Percentiles rank a stretch among this genome's conserved stretches.
Conservation (phyloP, 2,113 vertebrate species). For the Caloenas nicobarica region DNA sequence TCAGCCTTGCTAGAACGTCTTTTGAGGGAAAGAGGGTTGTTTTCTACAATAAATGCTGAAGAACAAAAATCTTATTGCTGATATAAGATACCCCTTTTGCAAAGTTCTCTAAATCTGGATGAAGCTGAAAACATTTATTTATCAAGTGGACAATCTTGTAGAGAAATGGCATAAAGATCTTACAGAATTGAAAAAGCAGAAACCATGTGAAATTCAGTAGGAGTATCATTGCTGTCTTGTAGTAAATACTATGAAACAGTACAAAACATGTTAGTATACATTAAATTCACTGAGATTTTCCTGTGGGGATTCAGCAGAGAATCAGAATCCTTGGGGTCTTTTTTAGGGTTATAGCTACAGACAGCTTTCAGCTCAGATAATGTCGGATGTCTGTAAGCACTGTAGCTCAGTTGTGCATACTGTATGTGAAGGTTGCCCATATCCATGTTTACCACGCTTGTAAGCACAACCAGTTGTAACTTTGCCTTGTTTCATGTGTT, state of each 20-base stretch:
- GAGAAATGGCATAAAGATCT: background rate
- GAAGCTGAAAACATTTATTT: background rate
- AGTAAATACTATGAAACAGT: background rate
- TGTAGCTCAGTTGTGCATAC: background rate
- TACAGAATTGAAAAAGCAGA: background rate
- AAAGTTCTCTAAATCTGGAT: background rate
- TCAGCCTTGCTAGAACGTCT: background rate
- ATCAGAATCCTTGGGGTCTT: background rate
- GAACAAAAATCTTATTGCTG: background rate
- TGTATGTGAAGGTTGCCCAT: background rate
- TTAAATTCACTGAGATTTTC: background rate
- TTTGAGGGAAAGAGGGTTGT: background rate
- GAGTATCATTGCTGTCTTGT: background rate
- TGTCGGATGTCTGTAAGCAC: background rate
- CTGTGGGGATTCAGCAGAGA: background rate
- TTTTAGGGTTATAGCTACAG: background rate
- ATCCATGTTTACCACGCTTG: accelerated
- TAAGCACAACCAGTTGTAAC: background rate
- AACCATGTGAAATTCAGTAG: background rate
- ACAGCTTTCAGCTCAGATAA: background rate
- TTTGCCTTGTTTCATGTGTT: background rate
- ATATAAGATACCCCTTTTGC: background rate
- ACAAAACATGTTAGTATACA: background rate
- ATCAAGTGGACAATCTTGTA: background rate
- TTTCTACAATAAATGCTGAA: background rate